Evolutionary conservation across 1,140 invertebrate species (phyloP), one percentile per base, ranked within the genome.

Genomic region (Heliconius congener): DNA sequence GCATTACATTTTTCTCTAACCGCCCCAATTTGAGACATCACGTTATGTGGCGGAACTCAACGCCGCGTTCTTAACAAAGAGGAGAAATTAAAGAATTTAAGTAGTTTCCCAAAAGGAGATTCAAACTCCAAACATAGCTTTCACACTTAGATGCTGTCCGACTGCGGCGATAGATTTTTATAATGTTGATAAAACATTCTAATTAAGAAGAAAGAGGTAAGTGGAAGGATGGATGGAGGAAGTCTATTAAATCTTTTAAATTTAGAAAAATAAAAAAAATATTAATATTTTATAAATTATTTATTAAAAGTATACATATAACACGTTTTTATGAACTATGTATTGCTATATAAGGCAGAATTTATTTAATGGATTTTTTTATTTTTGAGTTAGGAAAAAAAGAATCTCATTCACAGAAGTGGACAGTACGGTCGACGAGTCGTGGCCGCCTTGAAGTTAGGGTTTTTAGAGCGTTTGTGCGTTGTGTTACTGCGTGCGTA

Each of bases 231-330:
- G 23, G 23, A 23, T 23, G 23, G 23, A 23, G 23, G 23, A 23
- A 23, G 52, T n/a, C 52, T 4, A 55, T n/a, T 55, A 55, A 18
- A n/a, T 55, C 19, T 55, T 19, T 55, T n/a, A 55, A 16, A 46
- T 46, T 13, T 46, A 46, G 0, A 46, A 57, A 23, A 11, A 23
- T 9, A 57, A 57, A 57, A 23, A 57, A n/a, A 3, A 57, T 9
- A n/a, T 57, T 9, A n/a, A 23, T 57, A 57, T 57, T 57, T 19
- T 57, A 57, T 57, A 57, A 57, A 57, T 57, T n/a, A 11, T 57
- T 57, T 57, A 57, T 23, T 57, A 57, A 57, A 57, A 57, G 55
- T 57, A 57, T 57, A 57, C 55, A 57, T 57, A 57, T 23, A 57
- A 8, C 50, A 52, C 19, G 50, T 19, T 19, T 52, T 52, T 8